Base-by-base conservation (phyloP, 2,113 vertebrate species). In the Pseudonaja textilis region DNA sequence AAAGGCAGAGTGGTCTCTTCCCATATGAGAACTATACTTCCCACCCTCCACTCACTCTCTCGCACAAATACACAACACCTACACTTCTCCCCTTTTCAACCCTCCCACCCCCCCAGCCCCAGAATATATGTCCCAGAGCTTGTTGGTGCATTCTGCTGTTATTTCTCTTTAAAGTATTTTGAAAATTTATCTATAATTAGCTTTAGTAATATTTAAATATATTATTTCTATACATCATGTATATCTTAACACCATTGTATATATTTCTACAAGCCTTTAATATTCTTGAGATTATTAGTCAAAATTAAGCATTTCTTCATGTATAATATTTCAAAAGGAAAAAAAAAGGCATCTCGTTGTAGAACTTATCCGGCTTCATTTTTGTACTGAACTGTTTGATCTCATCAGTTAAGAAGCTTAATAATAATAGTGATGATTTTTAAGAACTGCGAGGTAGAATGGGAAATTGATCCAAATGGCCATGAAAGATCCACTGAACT, bases 251-350 rank as follows among this genome's bases (percentile, higher is more conserved):
- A 3, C 85, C 94, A 87, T 89, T 97, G 97, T 96, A 97, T 57
- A 97, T 97, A 97, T 95, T 96, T 96, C 97, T 95, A 97, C 95
- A 96, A 69, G 93, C 93, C 93, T 96, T 97, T 93, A 96, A 96
- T 95, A 96, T 94, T 93, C 94, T n/a, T 64, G 89, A 87, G 86
- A 81, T 93, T 94, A 94, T 59, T 89, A 92, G 94, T 96, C 91
- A 93, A 93, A 96, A 97, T 91, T 26, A 96, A 94, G 95, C 39
- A 87, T 94, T 94, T 23, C 90, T 95, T 96, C 94, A 88, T 89
- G 95, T 22, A 89, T 55, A 95, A 90, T 39, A 69, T 89, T 89
- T 59, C 93, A 93, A 95, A 95, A 34, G 64, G 93, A 93, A 69
- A 95, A 26, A 22, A 95, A 93, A 81, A 34, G 85, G 87, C 89